Percentiles rank a stretch among this genome's conserved stretches.
phyloP scores from a whole-genome alignment of 2,888 invertebrate genomes.

The Meghimatium bilineatum region DNA sequence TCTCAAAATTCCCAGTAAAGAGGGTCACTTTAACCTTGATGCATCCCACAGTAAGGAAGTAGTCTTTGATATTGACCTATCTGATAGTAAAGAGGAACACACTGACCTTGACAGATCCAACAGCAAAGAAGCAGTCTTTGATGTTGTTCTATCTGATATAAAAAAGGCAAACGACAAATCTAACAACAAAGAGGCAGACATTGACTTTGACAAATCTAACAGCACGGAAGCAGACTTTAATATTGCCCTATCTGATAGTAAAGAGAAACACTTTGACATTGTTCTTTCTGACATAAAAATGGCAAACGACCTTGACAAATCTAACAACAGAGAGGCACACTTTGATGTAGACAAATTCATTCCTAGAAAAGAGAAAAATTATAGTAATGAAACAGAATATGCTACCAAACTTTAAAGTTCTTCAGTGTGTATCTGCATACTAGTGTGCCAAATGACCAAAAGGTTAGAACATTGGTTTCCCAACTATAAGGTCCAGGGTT shows the following conservation, averaged over 20 bases:
- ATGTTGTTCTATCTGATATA: background rate
- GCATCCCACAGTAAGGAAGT: background rate
- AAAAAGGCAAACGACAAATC: background rate
- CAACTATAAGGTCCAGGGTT: no score
- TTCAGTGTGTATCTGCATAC: background rate
- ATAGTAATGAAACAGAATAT: background rate
- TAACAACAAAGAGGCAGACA: background rate
- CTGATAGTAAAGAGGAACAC: background rate
- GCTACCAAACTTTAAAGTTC: background rate
- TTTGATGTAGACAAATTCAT: background rate
- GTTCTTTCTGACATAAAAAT: background rate
- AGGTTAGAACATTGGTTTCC: no score
- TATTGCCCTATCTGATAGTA: background rate
- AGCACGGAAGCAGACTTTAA: background rate
- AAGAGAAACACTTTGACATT: background rate
- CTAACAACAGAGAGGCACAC: background rate
- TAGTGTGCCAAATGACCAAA: no score
- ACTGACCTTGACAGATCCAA: background rate
- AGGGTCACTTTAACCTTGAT: constrained; percentile 1
- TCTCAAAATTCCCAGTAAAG: constrained; percentile 15
- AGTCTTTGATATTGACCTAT: background rate
- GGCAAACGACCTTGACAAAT: background rate
- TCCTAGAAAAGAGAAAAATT: background rate
- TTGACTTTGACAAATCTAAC: background rate
- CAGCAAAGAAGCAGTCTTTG: background rate